Base-by-base conservation (phyloP, 1,140 invertebrate species). In the Zaprionus lachaisei region DNA sequence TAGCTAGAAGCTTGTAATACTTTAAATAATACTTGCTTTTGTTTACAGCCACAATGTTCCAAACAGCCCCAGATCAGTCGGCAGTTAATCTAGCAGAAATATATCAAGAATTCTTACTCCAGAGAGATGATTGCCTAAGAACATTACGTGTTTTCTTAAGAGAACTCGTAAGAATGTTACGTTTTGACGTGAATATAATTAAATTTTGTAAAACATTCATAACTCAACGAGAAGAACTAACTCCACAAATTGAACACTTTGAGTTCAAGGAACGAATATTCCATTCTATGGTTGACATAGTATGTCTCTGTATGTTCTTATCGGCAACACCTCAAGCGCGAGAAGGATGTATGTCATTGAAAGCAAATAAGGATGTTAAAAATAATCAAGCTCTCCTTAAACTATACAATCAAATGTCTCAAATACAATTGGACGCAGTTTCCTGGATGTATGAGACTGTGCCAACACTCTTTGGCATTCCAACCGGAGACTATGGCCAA, bases 61-160 rank as follows among this genome's bases (percentile, higher is more conserved):
- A 98, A 92, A 96, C 96, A 24, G 94, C 95, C 65, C 95, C 96
- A 1, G 96, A 97, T 73, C 94, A 95, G 26, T 95, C 96, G n/a
- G 96, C 97, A 0, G 94, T 95, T 67, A 94, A 96, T 79, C 94
- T 98, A 69, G 97, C 96, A 20, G 96, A 97, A 92, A 97, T 97
- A 22, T 95, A 96, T 74, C 94, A 97, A 93, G 98, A 99, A 92
- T 93, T 99, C 64, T 85, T 99, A 41, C 94, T 97, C 68, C 97
- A 97, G 72, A 95, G 97, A 20, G 98, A 99, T 79, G 98, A 99
- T 93, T 99, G 97, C 93, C 93, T 98, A 15, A 94, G 97, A 7
- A 96, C 97, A 14, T 92, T 99, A 55, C 94, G 98, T 17, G 95
- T 96, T 15, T 94, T 99, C 41, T 38, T 93, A 9, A 94, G 98